Conservation (phyloP, 2,113 vertebrate genomes). For the Acrocephalus arundinaceus region DNA sequence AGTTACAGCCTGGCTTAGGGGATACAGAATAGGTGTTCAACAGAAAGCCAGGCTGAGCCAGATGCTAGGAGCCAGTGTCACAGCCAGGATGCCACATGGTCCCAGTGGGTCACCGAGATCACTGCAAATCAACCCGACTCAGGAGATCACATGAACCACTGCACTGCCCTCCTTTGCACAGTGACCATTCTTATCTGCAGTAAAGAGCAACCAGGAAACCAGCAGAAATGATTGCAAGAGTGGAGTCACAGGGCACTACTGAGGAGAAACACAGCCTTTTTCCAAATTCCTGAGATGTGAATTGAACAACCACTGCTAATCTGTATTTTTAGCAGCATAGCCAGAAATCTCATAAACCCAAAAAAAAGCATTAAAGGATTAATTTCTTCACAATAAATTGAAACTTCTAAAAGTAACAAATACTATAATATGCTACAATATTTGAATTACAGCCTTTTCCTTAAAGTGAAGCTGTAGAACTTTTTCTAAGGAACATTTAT, state of each 20-base stretch:
- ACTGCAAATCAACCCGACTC: neutral
- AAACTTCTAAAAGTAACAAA: neutral
- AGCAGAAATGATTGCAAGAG: neutral
- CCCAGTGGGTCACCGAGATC: neutral
- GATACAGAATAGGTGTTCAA: neutral
- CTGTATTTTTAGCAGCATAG: neutral
- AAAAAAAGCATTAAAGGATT: neutral
- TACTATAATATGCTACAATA: neutral
- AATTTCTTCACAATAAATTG: neutral
- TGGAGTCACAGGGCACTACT: neutral
- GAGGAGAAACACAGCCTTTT: neutral
- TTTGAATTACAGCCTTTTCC: neutral
- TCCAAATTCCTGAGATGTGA: neutral
- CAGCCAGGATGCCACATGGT: neutral
- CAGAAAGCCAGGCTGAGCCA: neutral
- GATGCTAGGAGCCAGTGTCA: neutral
- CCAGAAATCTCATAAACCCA: neutral
- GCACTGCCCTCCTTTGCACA: neutral
- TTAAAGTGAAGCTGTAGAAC: neutral
- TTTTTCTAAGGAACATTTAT: neutral
- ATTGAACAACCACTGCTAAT: neutral
- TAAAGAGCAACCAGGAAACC: neutral
- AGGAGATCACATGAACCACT: neutral
- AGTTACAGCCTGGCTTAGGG: neutral
- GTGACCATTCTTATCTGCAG: neutral